phyloP scores from a whole-genome alignment of 1,140 invertebrate genomes.

The Meloidogyne exigua region DNA sequence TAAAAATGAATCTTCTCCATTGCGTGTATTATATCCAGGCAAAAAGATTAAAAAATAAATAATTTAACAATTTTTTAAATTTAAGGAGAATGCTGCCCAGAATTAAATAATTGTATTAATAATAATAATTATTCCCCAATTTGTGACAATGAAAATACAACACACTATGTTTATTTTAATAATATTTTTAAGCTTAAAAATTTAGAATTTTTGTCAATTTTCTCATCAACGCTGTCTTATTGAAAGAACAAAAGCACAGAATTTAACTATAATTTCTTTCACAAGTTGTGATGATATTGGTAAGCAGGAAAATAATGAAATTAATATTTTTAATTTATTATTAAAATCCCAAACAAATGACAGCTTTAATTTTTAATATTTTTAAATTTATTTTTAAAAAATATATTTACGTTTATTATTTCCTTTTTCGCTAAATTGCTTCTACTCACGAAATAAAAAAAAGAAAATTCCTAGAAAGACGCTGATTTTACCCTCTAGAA shows the following conservation, averaged over 20 bases:
- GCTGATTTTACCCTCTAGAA: not conserved
- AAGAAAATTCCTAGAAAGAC: not conserved
- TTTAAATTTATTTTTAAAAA: not conserved
- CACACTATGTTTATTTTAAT: slow-evolving; percentile 14
- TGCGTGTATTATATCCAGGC: slow-evolving; percentile 17
- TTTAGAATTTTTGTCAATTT: slow-evolving; percentile 56
- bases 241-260: slow-evolving; percentile 28
- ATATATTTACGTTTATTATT: not conserved
- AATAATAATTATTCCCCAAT: slow-evolving; percentile 46
- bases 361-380: not conserved
- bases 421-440: not conserved
- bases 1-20: not conserved
- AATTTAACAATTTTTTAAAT: slow-evolving; percentile 14
- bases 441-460: not conserved
- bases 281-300: slow-evolving; percentile 31
- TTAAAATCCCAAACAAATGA: not conserved
- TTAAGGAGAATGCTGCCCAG: slow-evolving; percentile 34
- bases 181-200: not conserved
- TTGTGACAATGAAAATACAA: slow-evolving; percentile 48
- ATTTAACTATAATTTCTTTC: slow-evolving; percentile 45
- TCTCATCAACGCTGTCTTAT: slow-evolving; percentile 43
- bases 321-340: not conserved
- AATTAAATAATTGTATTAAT: slow-evolving; percentile 32
- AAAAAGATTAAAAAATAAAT: not conserved
- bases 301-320: not conserved